phyloP scores from a whole-genome alignment of 1,140 invertebrate species.

The Heliconius nattereri region DNA sequence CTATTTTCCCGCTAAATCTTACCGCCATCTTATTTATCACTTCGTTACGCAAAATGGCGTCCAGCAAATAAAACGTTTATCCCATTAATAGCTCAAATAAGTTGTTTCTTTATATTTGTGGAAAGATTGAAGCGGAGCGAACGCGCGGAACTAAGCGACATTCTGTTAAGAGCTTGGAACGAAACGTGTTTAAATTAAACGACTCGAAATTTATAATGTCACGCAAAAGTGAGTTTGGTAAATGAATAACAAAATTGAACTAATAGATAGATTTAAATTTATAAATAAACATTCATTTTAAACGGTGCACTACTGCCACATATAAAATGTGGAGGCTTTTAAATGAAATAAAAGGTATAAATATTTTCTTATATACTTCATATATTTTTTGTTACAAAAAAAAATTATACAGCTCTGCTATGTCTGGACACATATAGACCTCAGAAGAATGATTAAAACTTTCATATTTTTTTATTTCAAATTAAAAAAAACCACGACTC shows the following conservation, averaged over 20 bases:
- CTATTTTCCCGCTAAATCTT: neutral
- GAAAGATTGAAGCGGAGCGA: conserved; percentile 29
- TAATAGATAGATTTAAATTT: conserved; percentile 16
- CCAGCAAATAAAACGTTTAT: conserved; percentile 29
- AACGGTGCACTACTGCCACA: neutral
- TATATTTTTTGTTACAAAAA: neutral
- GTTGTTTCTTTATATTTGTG: conserved; percentile 30
- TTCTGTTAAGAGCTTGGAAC: conserved; percentile 32
- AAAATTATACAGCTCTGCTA: too few relatives aligned
- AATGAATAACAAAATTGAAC: conserved; percentile 17
- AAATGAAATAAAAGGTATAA: neutral
- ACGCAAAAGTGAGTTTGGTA: conserved; percentile 1
- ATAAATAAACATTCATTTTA: conserved; percentile 6
- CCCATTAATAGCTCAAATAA: conserved; percentile 22
- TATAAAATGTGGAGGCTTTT: neutral
- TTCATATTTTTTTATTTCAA: too few relatives aligned
- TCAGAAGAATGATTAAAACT: too few relatives aligned
- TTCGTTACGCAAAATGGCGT: conserved; percentile 1
- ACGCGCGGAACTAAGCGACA: conserved; percentile 32
- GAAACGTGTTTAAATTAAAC: conserved; percentile 17
- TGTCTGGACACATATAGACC: too few relatives aligned
- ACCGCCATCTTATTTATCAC: neutral
- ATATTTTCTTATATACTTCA: neutral
- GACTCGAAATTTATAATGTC: conserved; percentile 18
- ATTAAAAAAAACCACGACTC: too few relatives aligned